Evolutionary conservation across 2,888 invertebrate species (phyloP).

Genomic region (Patella pellucida): DNA sequence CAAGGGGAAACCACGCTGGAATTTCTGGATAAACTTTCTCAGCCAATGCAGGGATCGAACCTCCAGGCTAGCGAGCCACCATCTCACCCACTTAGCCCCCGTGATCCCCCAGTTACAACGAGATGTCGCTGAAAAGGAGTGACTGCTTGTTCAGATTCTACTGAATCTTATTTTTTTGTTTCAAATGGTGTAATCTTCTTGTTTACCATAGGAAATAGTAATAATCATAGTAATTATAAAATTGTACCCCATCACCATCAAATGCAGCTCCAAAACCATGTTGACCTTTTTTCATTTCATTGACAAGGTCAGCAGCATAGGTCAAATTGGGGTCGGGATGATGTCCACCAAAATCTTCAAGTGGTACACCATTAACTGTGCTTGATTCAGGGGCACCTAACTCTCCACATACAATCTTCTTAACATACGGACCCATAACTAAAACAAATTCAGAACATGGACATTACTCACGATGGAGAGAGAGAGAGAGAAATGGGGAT

Average conservation of each 20-base stretch:
- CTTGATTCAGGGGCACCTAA: conserved; percentile 82
- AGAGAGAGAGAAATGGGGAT: too few species aligned
- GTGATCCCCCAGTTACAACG: too few species aligned
- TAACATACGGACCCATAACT: conserved; percentile 97
- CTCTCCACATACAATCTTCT: conserved; percentile 87
- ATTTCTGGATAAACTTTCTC: too few species aligned
- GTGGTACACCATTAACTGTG: conserved; percentile 83
- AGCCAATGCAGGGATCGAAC: too few species aligned
- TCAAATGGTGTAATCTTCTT: too few species aligned
- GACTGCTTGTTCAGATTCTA: too few species aligned
- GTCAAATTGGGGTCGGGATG: conserved; percentile 98
- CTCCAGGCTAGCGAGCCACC: too few species aligned
- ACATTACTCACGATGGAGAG: background rate
- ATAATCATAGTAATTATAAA: background rate
- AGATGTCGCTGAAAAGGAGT: too few species aligned
- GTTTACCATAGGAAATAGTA: too few species aligned
- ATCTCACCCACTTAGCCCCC: too few species aligned
- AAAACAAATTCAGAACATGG: conserved; percentile 42
- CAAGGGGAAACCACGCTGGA: too few species aligned
- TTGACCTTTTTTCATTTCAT: conserved; percentile 76
- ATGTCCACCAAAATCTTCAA: conserved; percentile 94
- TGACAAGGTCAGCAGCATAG: conserved; percentile 85
- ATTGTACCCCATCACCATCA: conserved; percentile 91
- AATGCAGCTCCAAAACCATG: conserved; percentile 94
- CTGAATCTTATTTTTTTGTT: too few species aligned